Base-by-base conservation (phyloP, 2,113 vertebrate genomes). In the Helogale parvula region DNA sequence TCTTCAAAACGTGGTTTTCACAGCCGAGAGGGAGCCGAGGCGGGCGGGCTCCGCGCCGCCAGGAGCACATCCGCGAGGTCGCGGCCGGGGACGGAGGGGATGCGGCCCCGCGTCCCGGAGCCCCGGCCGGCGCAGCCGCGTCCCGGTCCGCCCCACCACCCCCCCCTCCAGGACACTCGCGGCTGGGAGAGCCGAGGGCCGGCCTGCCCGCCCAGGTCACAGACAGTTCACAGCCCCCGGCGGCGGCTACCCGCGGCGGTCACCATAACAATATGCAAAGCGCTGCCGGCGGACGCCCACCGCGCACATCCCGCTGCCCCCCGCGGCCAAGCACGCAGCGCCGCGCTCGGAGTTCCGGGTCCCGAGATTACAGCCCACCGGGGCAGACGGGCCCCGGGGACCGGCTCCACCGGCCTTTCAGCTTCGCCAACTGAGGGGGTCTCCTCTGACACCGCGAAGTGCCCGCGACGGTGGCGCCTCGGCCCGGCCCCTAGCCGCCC, bases 1-100 rank as follows among this genome's bases (percentile, higher is more conserved):
- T 92, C 94, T 97, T 92, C 97, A 80, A 88, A 93, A 82, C 74
- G 91, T 71, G 89, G 93, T 94, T 90, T 96, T 80, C 90, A 83
- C 91, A 47, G 95, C 60, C n/a, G 79, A 87, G 33, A 52, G 35
- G 52, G 86, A 87, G 89, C 60, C 74, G 54, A 82, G 54, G 83
- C 47, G 17, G 76, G 65, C 38, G 77, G 47, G 81, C 91, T 50
- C 84, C 90, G 69, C 35, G 27, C 52, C 27, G 65, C 77, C 17
- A 0, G 41, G 45, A 81, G 77, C 66, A 77, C 52, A n/a, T 50
- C 60, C 0, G 31, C 23, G 74, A 81, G 92, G 89, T 90, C 41
- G 38, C n/a, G 12, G 77, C 69, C 71, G 19, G n/a, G 60, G 76
- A 29, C 60, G 0, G 45, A 23, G 11, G 47, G 27, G 50, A 17